Percentiles rank a stretch among this genome's conserved stretches.
These are phyloP conservation scores for Synanthedon formicaeformis DNA, from an alignment of 2,888 invertebrate genomes.

Conservation along the genomic window DNA sequence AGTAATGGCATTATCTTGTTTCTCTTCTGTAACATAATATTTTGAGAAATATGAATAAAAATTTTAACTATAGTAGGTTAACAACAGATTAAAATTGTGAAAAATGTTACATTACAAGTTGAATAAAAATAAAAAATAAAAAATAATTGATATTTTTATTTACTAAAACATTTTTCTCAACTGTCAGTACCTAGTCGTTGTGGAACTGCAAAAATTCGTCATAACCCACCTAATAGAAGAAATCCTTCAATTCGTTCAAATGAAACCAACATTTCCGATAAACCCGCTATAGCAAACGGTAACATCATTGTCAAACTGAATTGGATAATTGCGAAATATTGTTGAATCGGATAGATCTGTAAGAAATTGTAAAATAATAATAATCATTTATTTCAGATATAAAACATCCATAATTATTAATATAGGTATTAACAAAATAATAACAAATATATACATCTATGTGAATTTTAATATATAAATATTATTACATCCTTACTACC, in stretches of 20 bases:
- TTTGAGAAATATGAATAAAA: not conserved
- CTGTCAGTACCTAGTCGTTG: too few species aligned
- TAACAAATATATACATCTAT: too few species aligned
- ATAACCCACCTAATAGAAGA: slow-evolving; percentile 49
- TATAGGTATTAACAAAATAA: too few species aligned
- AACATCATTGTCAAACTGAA: slow-evolving; percentile 68
- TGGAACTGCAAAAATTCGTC: not conserved
- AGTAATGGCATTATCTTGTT: not conserved
- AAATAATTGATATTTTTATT: too few species aligned
- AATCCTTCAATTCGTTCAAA: slow-evolving; percentile 70
- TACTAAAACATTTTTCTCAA: too few species aligned
- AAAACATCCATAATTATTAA: too few species aligned
- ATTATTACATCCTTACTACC: too few species aligned
- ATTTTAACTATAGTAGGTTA: too few species aligned
- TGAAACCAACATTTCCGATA: slow-evolving; percentile 71
- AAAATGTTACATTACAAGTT: too few species aligned
- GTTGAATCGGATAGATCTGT: slow-evolving; percentile 71
- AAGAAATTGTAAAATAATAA: slow-evolving; percentile 22
- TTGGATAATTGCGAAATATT: slow-evolving; percentile 70
- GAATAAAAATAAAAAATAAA: too few species aligned
- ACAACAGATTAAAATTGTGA: too few species aligned
- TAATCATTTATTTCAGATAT: not conserved
- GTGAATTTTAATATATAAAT: too few species aligned
- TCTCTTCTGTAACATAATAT: not conserved
- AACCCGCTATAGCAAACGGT: slow-evolving; percentile 64